A percentile compares a stretch with the other conserved stretches of the same genome.
These are phyloP conservation scores for Malurus splendens DNA, from an alignment of 2,797 vertebrate genomes.

Conservation along the genomic window DNA sequence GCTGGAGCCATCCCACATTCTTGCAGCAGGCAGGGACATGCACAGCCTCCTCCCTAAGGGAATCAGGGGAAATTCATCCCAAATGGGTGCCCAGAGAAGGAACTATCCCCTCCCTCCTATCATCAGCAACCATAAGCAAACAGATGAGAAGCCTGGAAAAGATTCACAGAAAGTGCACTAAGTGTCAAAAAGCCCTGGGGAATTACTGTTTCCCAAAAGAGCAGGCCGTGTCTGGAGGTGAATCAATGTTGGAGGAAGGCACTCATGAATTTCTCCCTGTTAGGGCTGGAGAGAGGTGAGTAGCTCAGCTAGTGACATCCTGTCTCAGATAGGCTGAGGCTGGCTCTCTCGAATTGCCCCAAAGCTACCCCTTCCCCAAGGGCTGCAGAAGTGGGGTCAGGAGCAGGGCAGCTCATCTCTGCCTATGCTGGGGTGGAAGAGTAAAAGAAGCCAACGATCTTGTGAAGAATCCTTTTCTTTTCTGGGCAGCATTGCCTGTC, in stretches of 20 bases:
- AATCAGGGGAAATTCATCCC: conserved; percentile 17
- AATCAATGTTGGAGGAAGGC: neutral
- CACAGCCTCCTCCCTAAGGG: conserved; percentile 16
- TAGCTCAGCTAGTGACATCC: neutral
- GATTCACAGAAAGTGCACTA: neutral
- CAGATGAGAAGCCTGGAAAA: conserved; percentile 20
- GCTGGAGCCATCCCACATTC: conserved; percentile 34
- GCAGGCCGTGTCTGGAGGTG: neutral
- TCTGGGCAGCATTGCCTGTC: accelerated
- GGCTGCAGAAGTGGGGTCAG: neutral
- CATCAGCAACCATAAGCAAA: neutral
- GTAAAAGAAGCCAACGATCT: neutral
- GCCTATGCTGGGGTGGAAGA: neutral
- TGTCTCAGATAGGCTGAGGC: neutral
- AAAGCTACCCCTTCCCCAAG: neutral
- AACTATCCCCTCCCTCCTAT: conserved; percentile 20
- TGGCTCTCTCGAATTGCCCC: neutral
- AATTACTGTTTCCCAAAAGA: neutral
- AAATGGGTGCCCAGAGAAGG: conserved; percentile 31
- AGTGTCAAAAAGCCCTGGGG: neutral
- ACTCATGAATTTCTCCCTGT: neutral
- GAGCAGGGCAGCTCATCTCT: neutral
- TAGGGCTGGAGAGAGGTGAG: neutral
- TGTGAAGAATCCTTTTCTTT: neutral
- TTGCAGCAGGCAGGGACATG: conserved; percentile 35